Conservation (phyloP, 2,113 vertebrate genomes). For the Oncorhynchus gorbuscha region DNA sequence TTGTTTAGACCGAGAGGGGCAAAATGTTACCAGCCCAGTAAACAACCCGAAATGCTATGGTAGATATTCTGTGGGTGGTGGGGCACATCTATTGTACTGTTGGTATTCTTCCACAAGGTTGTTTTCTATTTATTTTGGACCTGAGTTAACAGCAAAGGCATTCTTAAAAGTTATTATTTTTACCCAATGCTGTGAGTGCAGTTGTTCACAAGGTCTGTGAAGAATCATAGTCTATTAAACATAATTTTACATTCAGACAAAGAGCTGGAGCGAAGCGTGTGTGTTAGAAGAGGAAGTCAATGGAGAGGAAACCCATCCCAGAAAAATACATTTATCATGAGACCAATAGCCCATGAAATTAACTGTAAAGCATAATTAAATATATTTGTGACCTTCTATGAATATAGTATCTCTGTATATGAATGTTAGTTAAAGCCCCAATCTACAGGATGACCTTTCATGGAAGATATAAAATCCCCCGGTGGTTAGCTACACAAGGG, state of each 20-base stretch:
- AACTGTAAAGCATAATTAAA: conserved; percentile 41
- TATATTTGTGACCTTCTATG: conserved; percentile 33
- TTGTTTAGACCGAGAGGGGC: conserved; percentile 31
- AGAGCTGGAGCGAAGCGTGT: neutral
- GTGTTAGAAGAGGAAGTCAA: conserved; percentile 11
- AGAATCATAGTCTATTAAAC: neutral
- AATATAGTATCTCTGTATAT: conserved; percentile 15
- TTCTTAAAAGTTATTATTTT: neutral
- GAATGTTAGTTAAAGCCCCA: neutral
- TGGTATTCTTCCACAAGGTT: too few species aligned
- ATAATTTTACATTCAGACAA: neutral
- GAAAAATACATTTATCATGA: conserved; percentile 30
- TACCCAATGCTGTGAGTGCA: neutral
- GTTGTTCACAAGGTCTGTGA: neutral
- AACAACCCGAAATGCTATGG: too few species aligned
- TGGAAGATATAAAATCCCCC: too few species aligned
- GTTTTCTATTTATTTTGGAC: too few species aligned
- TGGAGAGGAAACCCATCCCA: conserved; percentile 24
- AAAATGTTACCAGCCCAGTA: too few species aligned
- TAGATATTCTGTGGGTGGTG: neutral
- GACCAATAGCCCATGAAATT: conserved; percentile 60
- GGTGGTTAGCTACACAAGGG: too few species aligned
- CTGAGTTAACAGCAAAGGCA: too few species aligned
- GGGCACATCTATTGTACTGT: too few species aligned
- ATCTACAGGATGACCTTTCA: too few species aligned